Base-by-base conservation (phyloP, 2,888 invertebrate species). In the Teleiodes luculella region DNA sequence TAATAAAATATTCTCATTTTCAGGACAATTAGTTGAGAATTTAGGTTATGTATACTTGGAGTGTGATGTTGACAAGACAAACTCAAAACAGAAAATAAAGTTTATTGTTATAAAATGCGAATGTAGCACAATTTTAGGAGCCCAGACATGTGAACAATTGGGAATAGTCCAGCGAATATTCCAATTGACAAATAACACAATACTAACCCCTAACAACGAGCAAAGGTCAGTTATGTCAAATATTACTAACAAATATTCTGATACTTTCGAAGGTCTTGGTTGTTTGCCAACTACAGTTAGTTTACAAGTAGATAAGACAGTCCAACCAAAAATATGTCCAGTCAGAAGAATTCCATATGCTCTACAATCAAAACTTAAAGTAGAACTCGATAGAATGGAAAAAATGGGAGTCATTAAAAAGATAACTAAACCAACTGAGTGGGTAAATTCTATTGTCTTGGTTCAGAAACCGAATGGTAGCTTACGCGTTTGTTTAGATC, bases 221-320 rank as follows among this genome's bases (percentile, higher is more conserved):
- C n/a, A 18, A 13, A 46, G 18, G 18, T 53, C 8, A 45, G 45
- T 46, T 13, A 52, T n/a, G 16, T 50, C 2, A 28, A 45, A 10
- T 56, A 56, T 20, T 30, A 56, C 20, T 51, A n/a, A n/a, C n/a
- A n/a, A n/a, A n/a, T n/a, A n/a, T n/a, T n/a, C n/a, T n/a, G n/a
- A n/a, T n/a, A n/a, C 53, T 10, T 57, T 57, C 47, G 47, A 54
- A 33, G 57, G 57, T 1, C 24, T 58, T 47, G 55, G 57, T 33
- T 45, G 45, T n/a, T 28, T 57, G 8, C 57, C 57, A 11, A 8
- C 20, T 2, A 36, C 46, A 13, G 46, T 30, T 16, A 54, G 54
- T 14, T 41, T 57, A 39, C 13, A 54, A 14, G 10, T 57, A 5
- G 51, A 51, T 18, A 28, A 37, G 4, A 41, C 18, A 35, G 49